Percentiles rank a stretch among this genome's conserved stretches.
phyloP scores from a whole-genome alignment of 2,113 vertebrate species.

The Pavo muticus region DNA sequence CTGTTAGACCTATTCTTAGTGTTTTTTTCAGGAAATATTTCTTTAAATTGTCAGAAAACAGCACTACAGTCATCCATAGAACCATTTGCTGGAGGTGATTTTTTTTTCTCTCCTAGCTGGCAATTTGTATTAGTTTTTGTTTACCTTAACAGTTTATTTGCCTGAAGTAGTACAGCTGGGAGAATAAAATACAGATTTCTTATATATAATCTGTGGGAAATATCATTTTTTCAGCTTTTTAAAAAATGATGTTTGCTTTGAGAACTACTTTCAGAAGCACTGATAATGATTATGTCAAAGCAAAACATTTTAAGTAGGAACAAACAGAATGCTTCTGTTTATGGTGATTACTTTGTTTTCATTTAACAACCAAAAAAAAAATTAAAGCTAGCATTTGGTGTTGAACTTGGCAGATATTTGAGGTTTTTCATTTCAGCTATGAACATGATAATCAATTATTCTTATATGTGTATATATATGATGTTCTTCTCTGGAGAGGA shows the following conservation, averaged over 20 bases:
- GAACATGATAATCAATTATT: neutral
- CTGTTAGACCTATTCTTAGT: neutral
- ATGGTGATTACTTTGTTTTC: neutral
- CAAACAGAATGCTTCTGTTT: neutral
- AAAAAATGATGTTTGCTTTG: neutral
- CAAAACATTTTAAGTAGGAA: neutral
- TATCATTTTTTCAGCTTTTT: fast-evolving
- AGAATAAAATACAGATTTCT: neutral
- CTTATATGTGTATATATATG: neutral
- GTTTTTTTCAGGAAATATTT: neutral
- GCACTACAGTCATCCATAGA: neutral
- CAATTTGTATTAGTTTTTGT: neutral
- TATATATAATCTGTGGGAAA: neutral
- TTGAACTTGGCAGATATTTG: neutral
- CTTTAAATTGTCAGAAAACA: neutral
- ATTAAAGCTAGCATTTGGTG: neutral
- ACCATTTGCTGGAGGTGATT: neutral
- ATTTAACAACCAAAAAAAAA: neutral
- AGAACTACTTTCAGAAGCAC: neutral
- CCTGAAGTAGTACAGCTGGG: neutral
- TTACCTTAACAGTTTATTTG: neutral
- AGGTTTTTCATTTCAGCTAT: neutral
- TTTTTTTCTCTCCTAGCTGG: neutral
- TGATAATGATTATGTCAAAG: neutral
- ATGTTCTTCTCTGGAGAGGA: neutral